Percentiles rank a stretch among this genome's conserved stretches.
Conservation (phyloP, 37 sponge, comb jelly and placozoan species). For the Beroe ovata region DNA sequence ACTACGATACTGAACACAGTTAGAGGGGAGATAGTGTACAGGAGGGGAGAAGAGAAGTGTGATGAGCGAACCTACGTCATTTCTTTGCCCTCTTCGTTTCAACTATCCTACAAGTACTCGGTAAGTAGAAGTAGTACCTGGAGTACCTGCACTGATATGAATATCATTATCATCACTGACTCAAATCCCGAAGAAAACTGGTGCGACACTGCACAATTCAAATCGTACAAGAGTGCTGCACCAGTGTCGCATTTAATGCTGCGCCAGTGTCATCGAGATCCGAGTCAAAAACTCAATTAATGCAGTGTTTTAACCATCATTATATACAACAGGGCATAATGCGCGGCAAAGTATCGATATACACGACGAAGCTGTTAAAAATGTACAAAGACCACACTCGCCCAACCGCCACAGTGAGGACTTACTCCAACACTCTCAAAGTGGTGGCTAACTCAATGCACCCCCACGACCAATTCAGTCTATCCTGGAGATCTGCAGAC, state of each 20-base stretch:
- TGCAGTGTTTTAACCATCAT: too few relatives aligned
- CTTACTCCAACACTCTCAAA: not conserved
- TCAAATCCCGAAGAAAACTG: too few relatives aligned
- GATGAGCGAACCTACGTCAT: constrained; percentile 4
- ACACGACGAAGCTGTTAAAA: not conserved
- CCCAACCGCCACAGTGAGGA: not conserved
- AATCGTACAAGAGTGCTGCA: too few relatives aligned
- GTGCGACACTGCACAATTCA: too few relatives aligned
- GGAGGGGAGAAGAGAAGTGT: not conserved
- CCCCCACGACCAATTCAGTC: not conserved
- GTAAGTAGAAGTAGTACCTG: too few relatives aligned
- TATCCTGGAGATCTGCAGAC: constrained; percentile 14
- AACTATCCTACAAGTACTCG: constrained; percentile 7
- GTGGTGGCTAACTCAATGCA: not conserved
- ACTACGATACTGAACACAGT: not conserved
- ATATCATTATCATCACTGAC: too few relatives aligned
- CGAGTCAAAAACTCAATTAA: too few relatives aligned
- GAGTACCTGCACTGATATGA: too few relatives aligned
- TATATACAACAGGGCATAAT: not conserved
- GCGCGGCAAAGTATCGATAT: not conserved
- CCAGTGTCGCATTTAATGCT: too few relatives aligned
- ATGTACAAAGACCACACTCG: not conserved
- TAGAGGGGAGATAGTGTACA: not conserved
- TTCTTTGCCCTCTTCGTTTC: constrained; percentile 28
- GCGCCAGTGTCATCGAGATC: not conserved